Base-by-base conservation (phyloP, 2,888 invertebrate genomes). In the Oscheius sp. region DNA sequence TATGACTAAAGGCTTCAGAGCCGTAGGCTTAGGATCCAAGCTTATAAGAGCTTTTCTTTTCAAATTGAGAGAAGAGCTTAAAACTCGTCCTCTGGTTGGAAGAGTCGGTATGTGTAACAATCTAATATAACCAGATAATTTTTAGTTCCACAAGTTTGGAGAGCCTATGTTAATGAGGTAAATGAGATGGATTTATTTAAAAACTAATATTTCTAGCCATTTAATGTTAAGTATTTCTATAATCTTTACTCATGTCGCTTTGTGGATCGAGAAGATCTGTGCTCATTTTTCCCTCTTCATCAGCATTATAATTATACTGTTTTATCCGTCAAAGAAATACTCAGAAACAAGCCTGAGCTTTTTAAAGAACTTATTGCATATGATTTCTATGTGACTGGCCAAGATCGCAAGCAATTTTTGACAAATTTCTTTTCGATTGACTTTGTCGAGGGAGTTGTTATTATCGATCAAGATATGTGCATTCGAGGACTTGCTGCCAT, bases 131-230 rank as follows among this genome's bases (percentile, higher is more conserved):
- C 8, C 15, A 15, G n/a, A 6, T 6, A 34, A 10, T 5, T 50
- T 65, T 65, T n/a, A 65, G 66, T 55, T 34, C 37, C 29, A 17
- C n/a, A 34, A 3, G 55, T 65, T 53, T 42, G 33, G 53, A 17
- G 25, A 2, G 17, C 27, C 3, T 65, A 65, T 65, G 46, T 20
- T 1, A 25, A 42, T 20, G n/a, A n/a, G n/a, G n/a, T n/a, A n/a
- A n/a, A n/a, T n/a, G n/a, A n/a, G n/a, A n/a, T n/a, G n/a, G n/a
- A n/a, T n/a, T n/a, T n/a, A n/a, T n/a, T n/a, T n/a, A n/a, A n/a
- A n/a, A n/a, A n/a, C n/a, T n/a, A n/a, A n/a, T n/a, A n/a, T n/a
- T n/a, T n/a, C n/a, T 31, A 31, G 15, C 53, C 53, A 4, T 29
- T 53, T 15, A 53, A 53, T 31, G 53, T 31, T 6, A 53, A 53